Percentiles rank a stretch among this genome's conserved stretches.
Evolutionary conservation across 2,888 invertebrate species (phyloP).

Genomic region (Geophilus truncorum): DNA sequence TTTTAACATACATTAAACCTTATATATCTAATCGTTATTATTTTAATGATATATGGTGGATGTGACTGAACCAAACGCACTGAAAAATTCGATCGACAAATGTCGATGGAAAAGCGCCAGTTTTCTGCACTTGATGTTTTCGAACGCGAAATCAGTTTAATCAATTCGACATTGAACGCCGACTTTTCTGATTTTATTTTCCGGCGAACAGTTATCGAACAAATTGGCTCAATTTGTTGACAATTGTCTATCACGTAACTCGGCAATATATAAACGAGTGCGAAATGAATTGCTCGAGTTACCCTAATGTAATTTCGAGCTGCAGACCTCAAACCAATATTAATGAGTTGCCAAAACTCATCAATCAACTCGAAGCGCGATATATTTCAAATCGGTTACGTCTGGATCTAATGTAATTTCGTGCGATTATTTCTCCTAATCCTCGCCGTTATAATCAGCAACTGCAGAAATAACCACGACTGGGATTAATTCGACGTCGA

Average conservation of each 20-base stretch:
- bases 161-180: too few relatives aligned
- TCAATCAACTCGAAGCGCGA: neutral
- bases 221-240: neutral
- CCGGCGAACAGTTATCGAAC: too few relatives aligned
- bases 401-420: neutral
- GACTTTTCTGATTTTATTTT: too few relatives aligned
- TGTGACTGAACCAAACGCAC: too few relatives aligned
- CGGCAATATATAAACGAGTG: too few relatives aligned
- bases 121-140: too few relatives aligned
- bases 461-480: neutral
- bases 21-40: too few relatives aligned
- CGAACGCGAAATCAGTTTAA: too few relatives aligned
- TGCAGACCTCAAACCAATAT: neutral
- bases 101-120: too few relatives aligned
- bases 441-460: neutral
- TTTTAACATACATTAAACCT: too few relatives aligned
- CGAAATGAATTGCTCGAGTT: neutral
- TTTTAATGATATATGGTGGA: too few relatives aligned
- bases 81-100: too few relatives aligned
- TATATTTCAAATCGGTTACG: neutral
- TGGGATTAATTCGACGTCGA: slow-evolving; percentile 8
- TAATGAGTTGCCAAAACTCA: neutral
- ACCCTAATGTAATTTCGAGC: neutral
- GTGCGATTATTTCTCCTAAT: neutral
- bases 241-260: neutral